These are phyloP conservation scores for Torymus tubicola DNA, from an alignment of 2,888 invertebrate genomes.

Conservation along the genomic window DNA sequence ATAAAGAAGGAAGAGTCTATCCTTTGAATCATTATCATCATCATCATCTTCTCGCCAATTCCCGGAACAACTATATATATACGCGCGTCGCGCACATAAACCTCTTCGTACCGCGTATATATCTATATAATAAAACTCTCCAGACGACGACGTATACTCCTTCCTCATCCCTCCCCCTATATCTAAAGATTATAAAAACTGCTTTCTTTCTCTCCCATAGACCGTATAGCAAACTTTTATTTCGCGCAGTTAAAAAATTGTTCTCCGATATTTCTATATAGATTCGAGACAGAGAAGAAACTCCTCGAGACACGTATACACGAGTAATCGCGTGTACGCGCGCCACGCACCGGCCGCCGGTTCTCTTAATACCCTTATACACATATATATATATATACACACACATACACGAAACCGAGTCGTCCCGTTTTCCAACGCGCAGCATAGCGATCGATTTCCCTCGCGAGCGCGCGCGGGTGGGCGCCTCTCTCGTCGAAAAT, in stretches of 20 bases:
- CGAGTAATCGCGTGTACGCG: conserved; percentile 28
- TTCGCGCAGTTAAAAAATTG: conserved; percentile 19
- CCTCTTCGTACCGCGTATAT: no score
- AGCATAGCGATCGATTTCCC: conserved; percentile 35
- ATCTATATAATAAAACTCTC: no score
- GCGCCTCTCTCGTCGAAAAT: conserved; percentile 43
- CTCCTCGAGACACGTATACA: neutral
- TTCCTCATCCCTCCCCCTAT: no score
- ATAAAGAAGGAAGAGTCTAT: no score
- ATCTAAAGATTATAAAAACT: conserved; percentile 31
- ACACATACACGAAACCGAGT: no score
- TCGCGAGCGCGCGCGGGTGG: neutral
- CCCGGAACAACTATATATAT: no score
- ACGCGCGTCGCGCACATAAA: no score
- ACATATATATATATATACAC: neutral
- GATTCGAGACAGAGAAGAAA: conserved; percentile 5
- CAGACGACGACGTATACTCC: no score
- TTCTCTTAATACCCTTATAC: no score
- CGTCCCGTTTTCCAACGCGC: conserved; percentile 12
- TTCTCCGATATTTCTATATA: conserved; percentile 5
- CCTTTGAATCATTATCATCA: no score
- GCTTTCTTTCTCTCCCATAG: neutral
- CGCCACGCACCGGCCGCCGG: no score
- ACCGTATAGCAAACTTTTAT: conserved; percentile 13
- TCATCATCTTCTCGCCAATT: no score